Evolutionary conservation across 2,888 invertebrate genomes (phyloP).

Genomic region (Lydus trimaculatus): DNA sequence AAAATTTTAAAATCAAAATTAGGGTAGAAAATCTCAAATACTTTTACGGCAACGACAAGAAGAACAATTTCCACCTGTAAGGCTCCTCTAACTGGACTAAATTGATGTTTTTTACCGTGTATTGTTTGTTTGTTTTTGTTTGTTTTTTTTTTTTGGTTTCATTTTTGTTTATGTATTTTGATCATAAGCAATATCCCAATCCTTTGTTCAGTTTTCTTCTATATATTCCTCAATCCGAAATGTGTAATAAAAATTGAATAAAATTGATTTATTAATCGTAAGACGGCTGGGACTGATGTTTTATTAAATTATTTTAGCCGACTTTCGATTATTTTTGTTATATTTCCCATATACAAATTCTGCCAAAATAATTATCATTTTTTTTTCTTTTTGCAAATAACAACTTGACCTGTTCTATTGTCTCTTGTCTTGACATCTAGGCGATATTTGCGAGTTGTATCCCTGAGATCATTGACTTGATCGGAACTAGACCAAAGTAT

Average conservation of each 20-base stretch:
- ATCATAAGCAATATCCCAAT: neutral
- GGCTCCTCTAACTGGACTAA: conserved; percentile 59
- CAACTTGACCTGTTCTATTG: conserved; percentile 53
- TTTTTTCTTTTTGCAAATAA: neutral
- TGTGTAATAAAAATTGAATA: too few relatives aligned
- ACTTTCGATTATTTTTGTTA: conserved; percentile 30
- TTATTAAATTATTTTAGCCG: conserved; percentile 33
- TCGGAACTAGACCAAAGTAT: conserved; percentile 99
- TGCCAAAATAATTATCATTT: too few relatives aligned
- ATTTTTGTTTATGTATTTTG: neutral
- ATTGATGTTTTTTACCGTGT: conserved; percentile 25
- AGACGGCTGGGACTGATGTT: conserved; percentile 22
- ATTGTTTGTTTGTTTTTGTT: conserved; percentile 11
- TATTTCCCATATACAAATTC: too few relatives aligned
- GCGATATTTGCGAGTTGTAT: conserved; percentile 99
- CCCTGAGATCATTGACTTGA: conserved; percentile 99
- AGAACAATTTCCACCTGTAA: conserved; percentile 49
- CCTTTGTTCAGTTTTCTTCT: conserved; percentile 11
- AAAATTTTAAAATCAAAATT: conserved; percentile 5
- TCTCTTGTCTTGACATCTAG: conserved; percentile 73
- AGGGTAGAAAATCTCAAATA: conserved; percentile 33
- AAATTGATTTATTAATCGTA: neutral
- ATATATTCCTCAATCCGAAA: neutral
- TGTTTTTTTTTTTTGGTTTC: conserved; percentile 17
- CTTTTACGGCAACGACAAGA: conserved; percentile 1